phyloP scores from a whole-genome alignment of 2,888 invertebrate species.

The Cremastobaeus sp. region DNA sequence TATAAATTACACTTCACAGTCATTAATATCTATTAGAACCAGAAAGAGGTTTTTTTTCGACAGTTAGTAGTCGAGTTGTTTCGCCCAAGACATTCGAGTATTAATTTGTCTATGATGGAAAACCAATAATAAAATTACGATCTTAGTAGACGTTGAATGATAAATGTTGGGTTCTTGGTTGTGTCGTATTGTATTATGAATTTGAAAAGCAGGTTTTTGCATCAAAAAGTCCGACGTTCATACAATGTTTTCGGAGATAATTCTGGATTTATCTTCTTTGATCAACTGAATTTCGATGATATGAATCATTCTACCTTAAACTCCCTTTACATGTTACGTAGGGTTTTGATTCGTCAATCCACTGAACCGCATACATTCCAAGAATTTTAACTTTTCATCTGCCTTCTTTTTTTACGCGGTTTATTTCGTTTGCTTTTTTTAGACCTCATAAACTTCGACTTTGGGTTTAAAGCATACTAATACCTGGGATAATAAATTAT shows the following conservation, averaged over 20 bases:
- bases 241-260: conserved; percentile 4
- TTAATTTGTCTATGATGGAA: too few relatives aligned
- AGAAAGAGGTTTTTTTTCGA: neutral
- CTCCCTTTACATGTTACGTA: conserved; percentile 14
- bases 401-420: conserved; percentile 7
- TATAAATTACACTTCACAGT: conserved; percentile 21
- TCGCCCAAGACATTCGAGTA: too few relatives aligned
- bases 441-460: too few relatives aligned
- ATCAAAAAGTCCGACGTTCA: neutral
- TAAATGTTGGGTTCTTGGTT: too few relatives aligned
- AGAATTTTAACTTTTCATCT: conserved; percentile 24
- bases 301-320: conserved; percentile 20
- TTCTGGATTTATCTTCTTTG: conserved; percentile 8
- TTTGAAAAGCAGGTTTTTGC: too few relatives aligned
- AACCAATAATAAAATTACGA: too few relatives aligned
- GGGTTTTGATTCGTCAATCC: conserved; percentile 13
- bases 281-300: conserved; percentile 12
- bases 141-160: too few relatives aligned
- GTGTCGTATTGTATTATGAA: too few relatives aligned
- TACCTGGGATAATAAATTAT: too few relatives aligned
- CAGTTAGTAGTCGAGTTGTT: too few relatives aligned
- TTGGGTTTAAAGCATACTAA: too few relatives aligned
- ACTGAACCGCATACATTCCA: conserved; percentile 20
- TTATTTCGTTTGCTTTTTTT: too few relatives aligned
- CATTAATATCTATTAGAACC: conserved; percentile 14